Evolutionary conservation across 2,113 vertebrate species (phyloP).

Genomic region (Tursiops truncatus): DNA sequence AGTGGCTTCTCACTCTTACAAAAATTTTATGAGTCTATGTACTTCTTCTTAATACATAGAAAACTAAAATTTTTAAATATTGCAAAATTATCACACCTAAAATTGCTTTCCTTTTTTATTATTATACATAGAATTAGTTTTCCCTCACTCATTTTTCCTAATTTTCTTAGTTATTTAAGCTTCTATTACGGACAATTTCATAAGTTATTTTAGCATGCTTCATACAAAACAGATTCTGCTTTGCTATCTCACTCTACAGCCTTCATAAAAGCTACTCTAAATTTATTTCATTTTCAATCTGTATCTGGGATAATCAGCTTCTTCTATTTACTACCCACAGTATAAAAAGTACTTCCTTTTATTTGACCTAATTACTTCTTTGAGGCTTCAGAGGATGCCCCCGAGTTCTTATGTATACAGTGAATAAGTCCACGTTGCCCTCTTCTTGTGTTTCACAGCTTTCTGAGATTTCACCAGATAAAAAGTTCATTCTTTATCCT

Average conservation of each 20-base stretch:
- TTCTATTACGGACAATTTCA: not conserved
- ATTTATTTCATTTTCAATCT: not conserved
- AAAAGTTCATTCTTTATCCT: conserved; percentile 18
- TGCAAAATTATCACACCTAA: not conserved
- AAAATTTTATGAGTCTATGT: not conserved
- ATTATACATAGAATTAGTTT: not conserved
- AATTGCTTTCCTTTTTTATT: conserved; percentile 31
- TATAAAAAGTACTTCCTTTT: conserved; percentile 29
- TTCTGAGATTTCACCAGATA: not conserved
- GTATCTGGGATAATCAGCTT: not conserved
- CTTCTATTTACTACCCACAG: conserved; percentile 1
- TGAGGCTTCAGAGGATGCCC: conserved; percentile 13
- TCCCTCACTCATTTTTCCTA: not conserved
- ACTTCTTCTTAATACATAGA: not conserved
- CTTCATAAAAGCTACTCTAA: not conserved
- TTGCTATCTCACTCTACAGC: not conserved
- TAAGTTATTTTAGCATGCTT: not conserved
- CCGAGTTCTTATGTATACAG: not conserved
- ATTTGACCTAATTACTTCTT: conserved; percentile 34
- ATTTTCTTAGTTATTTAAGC: conserved; percentile 30
- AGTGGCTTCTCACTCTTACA: not conserved
- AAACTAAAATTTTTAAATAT: not conserved
- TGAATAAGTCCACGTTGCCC: not conserved
- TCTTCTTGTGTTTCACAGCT: not conserved
- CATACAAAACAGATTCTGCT: not conserved